Percentiles rank a stretch among this genome's conserved stretches.
Evolutionary conservation across 2,888 invertebrate species (phyloP).

Genomic region (Rugalucina vietnamica): DNA sequence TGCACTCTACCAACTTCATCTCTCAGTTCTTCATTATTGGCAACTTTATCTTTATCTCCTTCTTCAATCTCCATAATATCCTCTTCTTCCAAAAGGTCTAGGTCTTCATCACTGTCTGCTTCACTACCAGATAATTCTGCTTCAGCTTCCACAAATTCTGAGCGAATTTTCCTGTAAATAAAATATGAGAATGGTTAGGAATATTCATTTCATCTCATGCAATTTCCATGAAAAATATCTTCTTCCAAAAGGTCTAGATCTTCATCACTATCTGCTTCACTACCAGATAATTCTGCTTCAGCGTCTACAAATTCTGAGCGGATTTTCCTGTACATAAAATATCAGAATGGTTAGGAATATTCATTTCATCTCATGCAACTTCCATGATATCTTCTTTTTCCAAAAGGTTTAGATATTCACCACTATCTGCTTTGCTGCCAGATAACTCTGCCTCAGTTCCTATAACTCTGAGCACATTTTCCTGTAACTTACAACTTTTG

Average conservation of each 20-base stretch:
- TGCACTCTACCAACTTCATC: conserved; percentile 93
- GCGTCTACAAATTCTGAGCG: conserved; percentile 91
- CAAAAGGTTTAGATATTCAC: conserved; percentile 88
- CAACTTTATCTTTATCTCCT: conserved; percentile 91
- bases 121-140: conserved; percentile 94
- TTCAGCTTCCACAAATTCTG: conserved; percentile 93
- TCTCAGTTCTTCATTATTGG: conserved; percentile 90
- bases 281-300: conserved; percentile 96
- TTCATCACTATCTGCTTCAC: conserved; percentile 86
- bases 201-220: too few relatives aligned
- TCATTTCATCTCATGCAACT: conserved; percentile 92
- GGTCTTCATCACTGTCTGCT: conserved; percentile 88
- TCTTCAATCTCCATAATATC: conserved; percentile 90
- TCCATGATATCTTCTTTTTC: conserved; percentile 89
- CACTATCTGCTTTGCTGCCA: conserved; percentile 87
- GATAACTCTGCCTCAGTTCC: conserved; percentile 96
- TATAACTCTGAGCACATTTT: conserved; percentile 87
- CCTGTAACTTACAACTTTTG: too few relatives aligned
- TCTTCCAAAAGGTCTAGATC: conserved; percentile 89
- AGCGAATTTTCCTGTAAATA: conserved; percentile 73
- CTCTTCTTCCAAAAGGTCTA: conserved; percentile 87
- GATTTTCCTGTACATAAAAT: too few relatives aligned
- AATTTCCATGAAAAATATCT: too few relatives aligned
- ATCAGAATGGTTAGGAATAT: too few relatives aligned
- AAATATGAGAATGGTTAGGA: too few relatives aligned